These are phyloP conservation scores for Caenorhabditis sp. DNA, from an alignment of 2,888 invertebrate species.

Conservation along the genomic window DNA sequence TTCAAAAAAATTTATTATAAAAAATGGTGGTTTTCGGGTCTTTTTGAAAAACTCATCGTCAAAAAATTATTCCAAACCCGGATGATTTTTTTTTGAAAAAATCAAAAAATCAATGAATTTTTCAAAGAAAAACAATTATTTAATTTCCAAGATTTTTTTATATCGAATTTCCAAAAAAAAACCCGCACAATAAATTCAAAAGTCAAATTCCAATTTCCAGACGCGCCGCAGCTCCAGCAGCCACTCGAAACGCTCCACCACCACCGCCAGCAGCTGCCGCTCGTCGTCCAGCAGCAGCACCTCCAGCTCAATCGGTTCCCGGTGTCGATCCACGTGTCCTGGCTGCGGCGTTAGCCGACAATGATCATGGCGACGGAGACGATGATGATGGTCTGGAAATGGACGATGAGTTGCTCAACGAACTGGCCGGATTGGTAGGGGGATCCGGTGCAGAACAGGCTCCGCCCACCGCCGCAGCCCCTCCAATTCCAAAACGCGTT, in stretches of 20 bases:
- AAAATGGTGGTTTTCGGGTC: no score
- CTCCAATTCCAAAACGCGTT: slow-evolving; percentile 17
- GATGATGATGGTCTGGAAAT: slow-evolving; percentile 60
- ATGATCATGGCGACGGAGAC: slow-evolving; percentile 40
- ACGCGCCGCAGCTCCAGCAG: slow-evolving; percentile 13
- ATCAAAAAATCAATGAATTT: background rate
- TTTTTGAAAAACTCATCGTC: no score
- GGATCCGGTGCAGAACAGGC: no score
- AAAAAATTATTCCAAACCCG: no score
- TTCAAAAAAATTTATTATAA: no score
- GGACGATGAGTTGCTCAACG: slow-evolving; percentile 65
- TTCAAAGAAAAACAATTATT: background rate
- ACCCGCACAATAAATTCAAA: no score
- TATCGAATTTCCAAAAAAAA: background rate
- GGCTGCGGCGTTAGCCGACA: slow-evolving; percentile 63
- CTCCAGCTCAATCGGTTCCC: slow-evolving; percentile 18
- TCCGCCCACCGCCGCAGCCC: slow-evolving; percentile 10
- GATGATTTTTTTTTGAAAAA: no score
- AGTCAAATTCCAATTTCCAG: slow-evolving; percentile 2
- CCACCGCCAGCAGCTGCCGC: slow-evolving; percentile 22
- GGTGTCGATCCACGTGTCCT: slow-evolving; percentile 65
- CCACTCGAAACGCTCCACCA: slow-evolving; percentile 19
- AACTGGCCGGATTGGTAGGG: slow-evolving; percentile 60
- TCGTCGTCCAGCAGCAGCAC: slow-evolving; percentile 20
- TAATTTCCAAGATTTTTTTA: no score